Base-by-base conservation (phyloP, 2,888 invertebrate genomes). In the Allophyes oxyacanthae region DNA sequence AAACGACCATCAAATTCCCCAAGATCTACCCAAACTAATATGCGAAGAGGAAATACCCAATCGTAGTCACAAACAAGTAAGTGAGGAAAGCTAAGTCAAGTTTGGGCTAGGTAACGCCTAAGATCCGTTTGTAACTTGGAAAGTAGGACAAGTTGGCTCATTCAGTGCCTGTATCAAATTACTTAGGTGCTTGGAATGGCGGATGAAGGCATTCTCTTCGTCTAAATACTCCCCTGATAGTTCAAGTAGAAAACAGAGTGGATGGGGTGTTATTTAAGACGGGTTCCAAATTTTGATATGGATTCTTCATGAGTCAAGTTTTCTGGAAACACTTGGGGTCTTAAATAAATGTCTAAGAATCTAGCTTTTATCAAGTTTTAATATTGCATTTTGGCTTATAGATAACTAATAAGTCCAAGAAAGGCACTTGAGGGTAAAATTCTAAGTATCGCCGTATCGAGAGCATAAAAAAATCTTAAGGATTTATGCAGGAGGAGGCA, bases 81-180 rank as follows among this genome's bases (percentile, higher is more conserved):
- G 46, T 41, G 48, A 42, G 58, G 59, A 8, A 52, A 65, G 43
- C 34, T 14, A 33, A 51, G 20, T 11, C 11, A 64, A 33, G 32
- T 52, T 64, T 45, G 46, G 45, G 28, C 30, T 55, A 51, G 42
- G 42, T 50, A 20, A 34, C 33, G 4, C 15, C 26, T 30, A 50
- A 36, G 32, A 13, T 14, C 34, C 9, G 25, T 32, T 48, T 8
- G 34, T 10, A 13, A 68, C 20, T 81, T 76, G n/a, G 58, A 49
- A 80, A 80, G 63, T 79, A 56, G 72, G 67, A 55, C 71, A 57
- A 75, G 60, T 68, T 45, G 49, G 40, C 51, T 45, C 54, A 56
- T 64, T 68, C 57, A 57, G 68, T 54, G 65, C 63, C 63, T 65
- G 75, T 68, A 71, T 75, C 69, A 76, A 75, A 78, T 82, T 77